These are phyloP conservation scores for Aspiorhynchus laticeps DNA, from an alignment of 2,113 vertebrate species.

Conservation along the genomic window DNA sequence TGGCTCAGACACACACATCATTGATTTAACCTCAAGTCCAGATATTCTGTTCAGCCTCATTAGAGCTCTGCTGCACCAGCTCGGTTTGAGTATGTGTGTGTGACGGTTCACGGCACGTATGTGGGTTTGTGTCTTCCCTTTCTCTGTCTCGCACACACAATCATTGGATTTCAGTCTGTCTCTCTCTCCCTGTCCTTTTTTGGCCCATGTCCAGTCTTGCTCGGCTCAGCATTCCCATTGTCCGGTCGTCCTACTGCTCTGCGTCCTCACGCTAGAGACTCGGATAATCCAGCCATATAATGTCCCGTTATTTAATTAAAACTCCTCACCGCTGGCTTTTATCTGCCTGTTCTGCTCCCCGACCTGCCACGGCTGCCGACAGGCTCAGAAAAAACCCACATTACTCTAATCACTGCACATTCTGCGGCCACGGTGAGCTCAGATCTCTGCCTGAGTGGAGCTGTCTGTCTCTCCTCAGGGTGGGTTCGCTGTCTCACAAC, in stretches of 20 bases:
- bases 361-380: constrained; percentile 52
- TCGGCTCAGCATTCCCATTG: constrained; percentile 69
- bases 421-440: constrained; percentile 23
- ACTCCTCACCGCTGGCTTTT: constrained; percentile 48
- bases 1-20: constrained; percentile 35
- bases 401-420: constrained; percentile 36
- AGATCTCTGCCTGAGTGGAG: background rate
- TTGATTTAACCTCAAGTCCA: constrained; percentile 38
- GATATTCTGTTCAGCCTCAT: constrained; percentile 40
- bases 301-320: constrained; percentile 74
- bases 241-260: constrained; percentile 60
- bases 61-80: constrained; percentile 29
- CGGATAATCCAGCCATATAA: constrained; percentile 73
- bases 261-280: constrained; percentile 61
- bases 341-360: constrained; percentile 46
- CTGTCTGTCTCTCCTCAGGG: constrained; percentile 27
- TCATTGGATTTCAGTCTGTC: background rate
- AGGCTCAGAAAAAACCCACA: constrained; percentile 43
- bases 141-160: constrained; percentile 28
- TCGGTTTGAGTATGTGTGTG: constrained; percentile 19
- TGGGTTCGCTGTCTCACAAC: constrained; percentile 18
- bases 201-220: constrained; percentile 65
- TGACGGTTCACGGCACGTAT: background rate
- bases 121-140: constrained; percentile 1
- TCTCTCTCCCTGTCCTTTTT: constrained; percentile 31